Percentiles rank a stretch among this genome's conserved stretches.
Conservation (phyloP, 2,888 invertebrate species). For the Balanococcus diminutus region DNA sequence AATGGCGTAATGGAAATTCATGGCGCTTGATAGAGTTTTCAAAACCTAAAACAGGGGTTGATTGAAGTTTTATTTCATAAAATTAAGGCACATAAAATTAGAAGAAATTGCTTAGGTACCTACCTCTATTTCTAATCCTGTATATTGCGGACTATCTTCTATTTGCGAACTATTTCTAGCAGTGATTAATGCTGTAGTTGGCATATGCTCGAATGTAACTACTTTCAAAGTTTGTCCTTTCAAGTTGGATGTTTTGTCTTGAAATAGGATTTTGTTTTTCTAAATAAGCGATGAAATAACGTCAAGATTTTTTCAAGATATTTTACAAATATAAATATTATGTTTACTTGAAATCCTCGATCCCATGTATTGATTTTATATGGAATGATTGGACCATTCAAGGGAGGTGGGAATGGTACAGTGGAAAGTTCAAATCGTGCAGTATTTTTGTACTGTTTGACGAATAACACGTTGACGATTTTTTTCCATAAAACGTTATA, state of each 20-base stretch:
- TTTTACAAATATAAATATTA: too few relatives aligned
- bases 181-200: constrained; percentile 65
- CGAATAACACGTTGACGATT: constrained; percentile 75
- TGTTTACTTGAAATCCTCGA: constrained; percentile 59
- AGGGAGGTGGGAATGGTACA: constrained; percentile 74
- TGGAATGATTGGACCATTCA: constrained; percentile 66
- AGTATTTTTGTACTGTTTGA: constrained; percentile 66
- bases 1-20: constrained; percentile 74
- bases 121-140: constrained; percentile 76
- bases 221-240: constrained; percentile 68
- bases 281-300: not conserved
- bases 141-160: constrained; percentile 57
- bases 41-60: constrained; percentile 67
- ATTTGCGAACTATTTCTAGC: constrained; percentile 47
- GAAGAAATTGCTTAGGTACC: not conserved
- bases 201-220: constrained; percentile 72
- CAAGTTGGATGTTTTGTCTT: constrained; percentile 69
- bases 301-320: not conserved
- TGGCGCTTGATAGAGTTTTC: constrained; percentile 69
- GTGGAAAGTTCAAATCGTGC: constrained; percentile 75
- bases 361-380: constrained; percentile 74
- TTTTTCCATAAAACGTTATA: constrained; percentile 78
- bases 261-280: constrained; percentile 56
- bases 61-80: not conserved
- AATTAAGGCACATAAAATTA: not conserved